These are phyloP conservation scores for Drosophila birchii DNA, from an alignment of 2,888 invertebrate genomes.

Conservation along the genomic window DNA sequence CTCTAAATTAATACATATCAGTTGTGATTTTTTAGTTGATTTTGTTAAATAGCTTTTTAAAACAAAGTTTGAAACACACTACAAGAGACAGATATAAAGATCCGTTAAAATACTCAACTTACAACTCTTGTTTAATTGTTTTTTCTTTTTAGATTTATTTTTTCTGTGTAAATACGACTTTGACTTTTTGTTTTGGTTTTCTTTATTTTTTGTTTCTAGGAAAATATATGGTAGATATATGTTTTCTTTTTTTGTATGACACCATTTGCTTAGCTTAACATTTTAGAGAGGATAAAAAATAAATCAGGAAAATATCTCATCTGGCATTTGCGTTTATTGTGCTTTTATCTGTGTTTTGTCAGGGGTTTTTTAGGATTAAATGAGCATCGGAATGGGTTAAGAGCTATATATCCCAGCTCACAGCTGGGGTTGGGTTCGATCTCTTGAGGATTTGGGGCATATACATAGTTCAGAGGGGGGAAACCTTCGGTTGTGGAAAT, in stretches of 20 bases:
- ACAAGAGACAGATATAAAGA: conserved; percentile 45
- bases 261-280: conserved; percentile 36
- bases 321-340: conserved; percentile 36
- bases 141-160: neutral
- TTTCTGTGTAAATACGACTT: conserved; percentile 48
- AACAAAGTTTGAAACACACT: conserved; percentile 43
- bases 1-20: conserved; percentile 46
- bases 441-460: conserved; percentile 24
- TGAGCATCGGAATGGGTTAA: conserved; percentile 8
- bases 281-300: conserved; percentile 27
- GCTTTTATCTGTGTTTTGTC: conserved; percentile 29
- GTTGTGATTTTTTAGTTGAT: conserved; percentile 41
- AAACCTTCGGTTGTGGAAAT: conserved; percentile 30
- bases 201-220: conserved; percentile 26
- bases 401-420: conserved; percentile 13
- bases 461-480: conserved; percentile 23
- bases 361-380: neutral
- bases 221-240: conserved; percentile 48
- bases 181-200: conserved; percentile 16
- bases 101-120: conserved; percentile 43
- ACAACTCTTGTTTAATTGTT: conserved; percentile 37
- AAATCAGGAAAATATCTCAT: conserved; percentile 45
- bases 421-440: conserved; percentile 17
- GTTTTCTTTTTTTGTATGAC: conserved; percentile 21
- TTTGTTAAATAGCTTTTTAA: conserved; percentile 30